Evolutionary conservation across 2,888 invertebrate species (phyloP), one percentile per base, ranked within the genome.

Genomic region (Malthinus flaveolus): DNA sequence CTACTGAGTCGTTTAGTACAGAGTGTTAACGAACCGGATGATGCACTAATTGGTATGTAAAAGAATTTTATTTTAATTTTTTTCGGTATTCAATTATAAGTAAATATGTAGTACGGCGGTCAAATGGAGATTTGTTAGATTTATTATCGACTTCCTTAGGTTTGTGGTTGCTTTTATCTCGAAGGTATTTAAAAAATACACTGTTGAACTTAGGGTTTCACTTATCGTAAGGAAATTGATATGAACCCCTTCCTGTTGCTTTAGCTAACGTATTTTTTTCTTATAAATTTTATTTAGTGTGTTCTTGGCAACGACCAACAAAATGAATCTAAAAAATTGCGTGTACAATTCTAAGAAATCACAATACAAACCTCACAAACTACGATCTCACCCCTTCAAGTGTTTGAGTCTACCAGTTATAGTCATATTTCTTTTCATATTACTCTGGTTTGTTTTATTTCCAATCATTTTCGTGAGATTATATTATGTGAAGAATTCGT

Each of bases 1-100:
- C 82, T 93, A 49, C 81, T 97, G n/a, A 93, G 94, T 0, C 83
- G 92, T 58, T 81, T 93, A 35, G 88, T 85, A n/a, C 82, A 84
- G 60, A 84, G 83, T 67, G 80, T 83, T 6, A 81, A 82, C 12
- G 87, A 89, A 71, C 85, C 88, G 10, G 93, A 93, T 73, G 92
- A 93, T 65, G 78, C 84, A 11, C 80, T 93, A 51, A 82, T 92
- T 47, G 87, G 87, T 87, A 74, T 81, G 77, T 74, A 34, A 32
- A 23, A 23, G 23, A 23, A 23, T 23, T 23, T n/a, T n/a, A n/a
- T n/a, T n/a, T n/a, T n/a, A n/a, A 5, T 23, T 23, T 23, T 23
- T 5, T 23, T 5, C 2, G 5, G 2, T 23, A 23, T 23, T 23
- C 23, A 23, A 23, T 23, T 23, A 23, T 2, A 23, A 23, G 5